Evolutionary conservation across 2,797 vertebrate genomes (phyloP), one percentile per base, ranked within the genome.

Genomic region (Microchirus variegatus): DNA sequence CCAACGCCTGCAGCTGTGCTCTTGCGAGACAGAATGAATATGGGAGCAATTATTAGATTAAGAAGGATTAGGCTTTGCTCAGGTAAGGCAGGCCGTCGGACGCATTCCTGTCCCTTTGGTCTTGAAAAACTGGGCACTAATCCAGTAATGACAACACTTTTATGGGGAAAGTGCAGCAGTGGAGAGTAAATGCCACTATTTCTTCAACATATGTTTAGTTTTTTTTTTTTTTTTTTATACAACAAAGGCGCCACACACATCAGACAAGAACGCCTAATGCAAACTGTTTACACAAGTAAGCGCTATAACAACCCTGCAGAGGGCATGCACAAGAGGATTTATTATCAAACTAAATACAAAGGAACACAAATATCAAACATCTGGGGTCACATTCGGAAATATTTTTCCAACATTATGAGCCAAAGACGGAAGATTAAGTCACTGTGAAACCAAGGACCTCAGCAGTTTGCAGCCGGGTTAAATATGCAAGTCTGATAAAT

Each of bases 1-100:
- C 55, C 26, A 10, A 70, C 73, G 69, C 84, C 82, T 70, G 78
- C 78, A 89, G 87, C 84, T 83, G 83, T 51, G 79, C 59, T 76
- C 63, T 64, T 74, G 70, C 3, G 43, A 81, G 67, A 77, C 69
- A 46, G 18, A 58, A 49, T 67, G 77, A 89, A 84, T 78, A 62
- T 81, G 78, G 72, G 73, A 56, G 84, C 78, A 87, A 90, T 90
- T 90, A 89, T 85, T 78, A 90, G 87, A 90, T 90, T 87, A 87
- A 75, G 70, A 36, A 4, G 74, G 82, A 78, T 88, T 86, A 84
- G 71, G 57, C 8, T 77, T 69, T 66, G 51, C 68, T 79, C 87
- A 83, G 86, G 83, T 86, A 78, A 73, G 16, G 66, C 41, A 65
- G 79, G 65, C 41, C 47, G 69, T 53, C 9, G 44, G 31, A 31